A percentile compares a stretch with the other conserved stretches of the same genome.
Evolutionary conservation across 1,140 invertebrate genomes (phyloP).

Genomic region (Contarinia nasturtii): DNA sequence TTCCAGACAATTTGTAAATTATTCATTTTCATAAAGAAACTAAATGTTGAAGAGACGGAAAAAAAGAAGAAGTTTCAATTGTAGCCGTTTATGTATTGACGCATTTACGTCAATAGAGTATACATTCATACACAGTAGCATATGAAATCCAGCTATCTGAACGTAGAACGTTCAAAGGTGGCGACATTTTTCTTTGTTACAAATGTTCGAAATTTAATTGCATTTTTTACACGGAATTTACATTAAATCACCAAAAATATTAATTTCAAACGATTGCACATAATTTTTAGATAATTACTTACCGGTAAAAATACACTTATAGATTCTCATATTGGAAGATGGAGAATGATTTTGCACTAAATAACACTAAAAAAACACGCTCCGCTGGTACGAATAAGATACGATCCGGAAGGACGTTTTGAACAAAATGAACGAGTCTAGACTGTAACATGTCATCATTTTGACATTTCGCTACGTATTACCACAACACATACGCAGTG

Average conservation of each 20-base stretch:
- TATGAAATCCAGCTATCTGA: not conserved
- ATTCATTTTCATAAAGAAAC: no score
- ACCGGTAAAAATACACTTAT: slow-evolving; percentile 88
- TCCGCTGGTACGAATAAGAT: not conserved
- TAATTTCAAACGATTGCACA: not conserved
- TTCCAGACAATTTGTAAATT: no score
- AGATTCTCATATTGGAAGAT: slow-evolving; percentile 72
- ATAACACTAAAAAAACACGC: not conserved
- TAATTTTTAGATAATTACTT: slow-evolving; percentile 18
- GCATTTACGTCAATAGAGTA: no score
- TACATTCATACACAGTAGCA: not conserved
- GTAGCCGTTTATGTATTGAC: no score
- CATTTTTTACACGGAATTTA: not conserved
- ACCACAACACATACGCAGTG: no score
- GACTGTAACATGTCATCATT: no score
- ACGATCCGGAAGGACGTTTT: not conserved
- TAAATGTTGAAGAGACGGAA: no score
- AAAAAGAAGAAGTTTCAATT: no score
- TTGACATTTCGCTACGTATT: no score
- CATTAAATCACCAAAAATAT: not conserved
- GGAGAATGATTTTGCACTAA: slow-evolving; percentile 1
- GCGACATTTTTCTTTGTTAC: not conserved
- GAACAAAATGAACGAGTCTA: not conserved
- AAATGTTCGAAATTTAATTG: not conserved
- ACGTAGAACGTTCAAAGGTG: not conserved